Evolutionary conservation across 2,797 vertebrate species (phyloP).

Genomic region (Danio choprae): DNA sequence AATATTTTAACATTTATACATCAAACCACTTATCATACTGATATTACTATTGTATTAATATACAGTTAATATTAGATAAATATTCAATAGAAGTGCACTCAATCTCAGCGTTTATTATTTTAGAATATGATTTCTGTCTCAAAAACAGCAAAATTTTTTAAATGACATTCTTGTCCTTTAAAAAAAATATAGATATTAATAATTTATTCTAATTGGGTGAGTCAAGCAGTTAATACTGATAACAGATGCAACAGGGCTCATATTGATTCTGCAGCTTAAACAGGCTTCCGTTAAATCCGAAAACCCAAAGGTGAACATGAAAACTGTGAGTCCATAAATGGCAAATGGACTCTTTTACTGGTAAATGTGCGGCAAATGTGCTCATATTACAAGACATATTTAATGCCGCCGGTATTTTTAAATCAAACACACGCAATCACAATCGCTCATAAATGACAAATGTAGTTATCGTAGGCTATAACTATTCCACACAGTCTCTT

Average conservation of each 20-base stretch:
- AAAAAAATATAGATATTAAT: not conserved
- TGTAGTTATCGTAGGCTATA: slow-evolving; percentile 27
- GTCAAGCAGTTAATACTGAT: not conserved
- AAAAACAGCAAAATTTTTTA: not conserved
- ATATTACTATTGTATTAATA: too few species aligned
- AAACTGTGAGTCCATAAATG: slow-evolving; percentile 15
- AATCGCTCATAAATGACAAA: slow-evolving; percentile 41
- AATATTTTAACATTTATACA: too few species aligned
- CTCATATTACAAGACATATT: slow-evolving; percentile 19
- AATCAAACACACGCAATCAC: slow-evolving; percentile 23
- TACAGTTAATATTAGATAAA: too few species aligned
- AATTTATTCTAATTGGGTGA: not conserved
- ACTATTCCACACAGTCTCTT: slow-evolving; percentile 35
- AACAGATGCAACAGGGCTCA: not conserved
- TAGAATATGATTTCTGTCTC: not conserved
- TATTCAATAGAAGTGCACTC: not conserved
- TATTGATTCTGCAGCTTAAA: slow-evolving; percentile 30
- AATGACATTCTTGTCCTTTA: not conserved
- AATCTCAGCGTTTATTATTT: not conserved
- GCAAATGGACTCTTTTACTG: slow-evolving; percentile 11
- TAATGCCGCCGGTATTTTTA: slow-evolving; percentile 35
- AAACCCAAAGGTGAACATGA: slow-evolving; percentile 17
- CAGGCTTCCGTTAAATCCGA: slow-evolving; percentile 4
- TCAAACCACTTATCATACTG: too few species aligned
- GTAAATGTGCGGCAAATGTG: slow-evolving; percentile 20